Evolutionary conservation across 2,797 vertebrate genomes (phyloP), one percentile per base, ranked within the genome.

Genomic region (Hippocampus kuda): DNA sequence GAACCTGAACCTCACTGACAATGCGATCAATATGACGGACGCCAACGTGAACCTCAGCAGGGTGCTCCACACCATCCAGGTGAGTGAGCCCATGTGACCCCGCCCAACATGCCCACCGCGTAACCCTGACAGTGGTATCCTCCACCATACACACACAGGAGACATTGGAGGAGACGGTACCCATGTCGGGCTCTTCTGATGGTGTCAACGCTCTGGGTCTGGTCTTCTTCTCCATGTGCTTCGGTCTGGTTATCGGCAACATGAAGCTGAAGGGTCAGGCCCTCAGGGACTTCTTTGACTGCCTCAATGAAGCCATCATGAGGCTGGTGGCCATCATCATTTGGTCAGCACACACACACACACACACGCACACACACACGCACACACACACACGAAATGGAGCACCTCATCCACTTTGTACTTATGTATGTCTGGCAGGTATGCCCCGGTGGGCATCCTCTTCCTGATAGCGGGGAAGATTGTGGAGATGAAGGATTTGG

Each of bases 261-360:
- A 96, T 99, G 96, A 95, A 95, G 80, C 92, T 97, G 84, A 93
- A 94, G 84, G 95, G 96, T 48, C 93, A 93, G 67, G 90, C 79
- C 48, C 82, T 88, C 16, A 77, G 90, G 78, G 94, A 98, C 76
- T 96, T 99, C 88, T 99, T 99, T 69, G 91, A 96, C 86, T 92
- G 94, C 82, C 91, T 98, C 85, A 98, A 98, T 75, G 94, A 98
- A 83, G 95, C 96, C 80, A 96, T 98, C 87, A 94, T 99, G 94
- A 90, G 93, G 77, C 92, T 99, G 84, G 96, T 99, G 83, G 90
- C 94, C 78, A 88, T 98, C 82, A 94, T 98, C 77, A 97, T 98
- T 88, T 99, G 96, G 96, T 98, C 84, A 93, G 94, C 89, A 18
- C 42, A 68, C 38, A 3, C 57, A n/a, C 18, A 57, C 1, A 16